phyloP scores from a whole-genome alignment of 2,888 invertebrate genomes.

The Mythimna vitellina region DNA sequence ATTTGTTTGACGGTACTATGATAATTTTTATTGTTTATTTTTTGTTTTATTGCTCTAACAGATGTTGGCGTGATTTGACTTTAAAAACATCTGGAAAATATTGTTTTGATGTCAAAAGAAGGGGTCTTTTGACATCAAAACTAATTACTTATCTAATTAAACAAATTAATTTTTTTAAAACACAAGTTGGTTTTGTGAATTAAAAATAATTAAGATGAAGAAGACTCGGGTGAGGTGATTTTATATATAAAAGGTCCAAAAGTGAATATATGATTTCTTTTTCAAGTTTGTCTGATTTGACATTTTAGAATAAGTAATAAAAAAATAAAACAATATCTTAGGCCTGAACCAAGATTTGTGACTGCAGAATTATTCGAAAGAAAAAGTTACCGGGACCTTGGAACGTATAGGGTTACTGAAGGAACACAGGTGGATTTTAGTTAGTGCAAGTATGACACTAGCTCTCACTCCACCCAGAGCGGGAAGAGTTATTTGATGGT shows the following conservation, averaged over 20 bases:
- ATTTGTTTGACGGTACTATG: conserved; percentile 51
- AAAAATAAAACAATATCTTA: too few relatives aligned
- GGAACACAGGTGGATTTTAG: too few relatives aligned
- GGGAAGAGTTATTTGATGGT: too few relatives aligned
- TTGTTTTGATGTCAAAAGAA: conserved; percentile 3
- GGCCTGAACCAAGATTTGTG: too few relatives aligned
- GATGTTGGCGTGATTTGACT: conserved; percentile 6
- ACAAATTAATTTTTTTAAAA: too few relatives aligned
- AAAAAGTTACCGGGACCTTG: too few relatives aligned
- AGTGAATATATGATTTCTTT: neutral
- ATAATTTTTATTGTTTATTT: conserved; percentile 51
- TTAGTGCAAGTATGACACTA: too few relatives aligned
- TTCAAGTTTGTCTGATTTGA: neutral
- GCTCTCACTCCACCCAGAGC: too few relatives aligned
- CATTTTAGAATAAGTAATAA: neutral
- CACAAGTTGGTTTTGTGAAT: neutral
- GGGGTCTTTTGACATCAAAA: too few relatives aligned
- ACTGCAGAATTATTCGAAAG: too few relatives aligned
- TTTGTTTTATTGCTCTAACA: conserved; percentile 28
- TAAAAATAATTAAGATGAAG: neutral
- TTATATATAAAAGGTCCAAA: neutral
- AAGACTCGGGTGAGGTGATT: neutral
- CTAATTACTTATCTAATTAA: too few relatives aligned
- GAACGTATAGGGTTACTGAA: too few relatives aligned
- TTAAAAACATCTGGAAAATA: neutral